phyloP scores from a whole-genome alignment of 2,888 invertebrate species.

The Villa cingulata region DNA sequence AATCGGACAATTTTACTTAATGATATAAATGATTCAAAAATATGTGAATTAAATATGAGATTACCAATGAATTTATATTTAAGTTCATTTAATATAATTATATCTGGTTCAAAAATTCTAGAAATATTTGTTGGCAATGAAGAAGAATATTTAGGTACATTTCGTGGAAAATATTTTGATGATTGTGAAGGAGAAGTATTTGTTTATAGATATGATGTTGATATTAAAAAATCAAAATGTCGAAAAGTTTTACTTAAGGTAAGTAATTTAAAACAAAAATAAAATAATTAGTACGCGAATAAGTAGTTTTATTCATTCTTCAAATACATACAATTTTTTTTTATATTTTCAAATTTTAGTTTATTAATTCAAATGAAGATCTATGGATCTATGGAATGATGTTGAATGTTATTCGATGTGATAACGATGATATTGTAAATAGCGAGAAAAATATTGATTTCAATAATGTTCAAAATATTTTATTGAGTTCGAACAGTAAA shows the following conservation, averaged over 20 bases:
- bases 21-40: neutral
- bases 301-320: neutral
- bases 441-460: conserved; percentile 24
- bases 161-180: conserved; percentile 21
- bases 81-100: conserved; percentile 24
- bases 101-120: conserved; percentile 24
- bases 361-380: conserved; percentile 18
- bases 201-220: conserved; percentile 28
- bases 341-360: neutral
- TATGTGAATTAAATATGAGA: conserved; percentile 25
- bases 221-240: conserved; percentile 21
- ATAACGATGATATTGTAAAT: conserved; percentile 18
- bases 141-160: conserved; percentile 28
- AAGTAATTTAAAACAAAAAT: neutral
- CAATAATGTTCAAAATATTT: conserved; percentile 25
- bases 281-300: neutral
- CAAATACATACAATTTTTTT: neutral
- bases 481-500: conserved; percentile 19
- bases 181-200: conserved; percentile 21
- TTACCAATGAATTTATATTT: conserved; percentile 23
- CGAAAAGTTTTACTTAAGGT: neutral
- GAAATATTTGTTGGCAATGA: conserved; percentile 26
- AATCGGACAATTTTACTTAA: conserved; percentile 24
- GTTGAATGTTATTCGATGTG: conserved; percentile 18
- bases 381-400: conserved; percentile 30